Conservation (phyloP, 2,797 vertebrate genomes). For the Ctenopoma kingsleyae region DNA sequence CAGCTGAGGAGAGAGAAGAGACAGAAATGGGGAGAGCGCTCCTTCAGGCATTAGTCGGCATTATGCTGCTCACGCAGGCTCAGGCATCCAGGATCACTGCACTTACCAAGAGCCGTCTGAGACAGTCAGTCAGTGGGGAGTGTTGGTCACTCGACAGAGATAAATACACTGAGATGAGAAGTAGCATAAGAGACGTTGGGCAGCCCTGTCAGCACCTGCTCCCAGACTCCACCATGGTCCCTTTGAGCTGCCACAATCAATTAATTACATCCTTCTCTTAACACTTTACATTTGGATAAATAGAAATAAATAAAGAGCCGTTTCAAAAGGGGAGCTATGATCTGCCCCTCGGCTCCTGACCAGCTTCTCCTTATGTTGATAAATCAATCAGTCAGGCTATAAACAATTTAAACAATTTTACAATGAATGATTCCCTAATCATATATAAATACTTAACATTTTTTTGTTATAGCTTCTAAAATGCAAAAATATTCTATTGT, state of each 20-base stretch:
- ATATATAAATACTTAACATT: neutral
- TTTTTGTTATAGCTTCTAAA: neutral
- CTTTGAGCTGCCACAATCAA: slow-evolving; percentile 71
- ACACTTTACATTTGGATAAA: slow-evolving; percentile 71
- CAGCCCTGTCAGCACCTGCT: slow-evolving; percentile 61
- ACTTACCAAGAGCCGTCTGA: slow-evolving; percentile 82
- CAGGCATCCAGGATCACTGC: slow-evolving; percentile 80
- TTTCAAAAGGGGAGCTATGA: slow-evolving; percentile 36
- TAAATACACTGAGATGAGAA: slow-evolving; percentile 56
- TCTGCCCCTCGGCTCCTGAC: slow-evolving; percentile 16
- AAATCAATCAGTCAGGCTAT: slow-evolving; percentile 5
- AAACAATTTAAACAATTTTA: neutral
- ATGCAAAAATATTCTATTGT: too few relatives aligned
- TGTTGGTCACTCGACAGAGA: slow-evolving; percentile 48
- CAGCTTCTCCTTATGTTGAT: slow-evolving; percentile 19
- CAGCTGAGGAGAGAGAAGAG: slow-evolving; percentile 70
- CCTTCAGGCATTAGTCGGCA: slow-evolving; percentile 83
- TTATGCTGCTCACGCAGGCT: slow-evolving; percentile 84
- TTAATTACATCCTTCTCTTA: slow-evolving; percentile 75
- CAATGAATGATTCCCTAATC: neutral
- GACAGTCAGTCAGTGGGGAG: slow-evolving; percentile 84
- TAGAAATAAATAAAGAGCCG: slow-evolving; percentile 51
- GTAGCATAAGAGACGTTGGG: slow-evolving; percentile 36
- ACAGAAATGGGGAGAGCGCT: slow-evolving; percentile 81
- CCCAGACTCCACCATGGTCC: slow-evolving; percentile 46